Evolutionary conservation across 2,797 vertebrate genomes (phyloP), one percentile per base, ranked within the genome.

Genomic region (Salarias fasciatus): DNA sequence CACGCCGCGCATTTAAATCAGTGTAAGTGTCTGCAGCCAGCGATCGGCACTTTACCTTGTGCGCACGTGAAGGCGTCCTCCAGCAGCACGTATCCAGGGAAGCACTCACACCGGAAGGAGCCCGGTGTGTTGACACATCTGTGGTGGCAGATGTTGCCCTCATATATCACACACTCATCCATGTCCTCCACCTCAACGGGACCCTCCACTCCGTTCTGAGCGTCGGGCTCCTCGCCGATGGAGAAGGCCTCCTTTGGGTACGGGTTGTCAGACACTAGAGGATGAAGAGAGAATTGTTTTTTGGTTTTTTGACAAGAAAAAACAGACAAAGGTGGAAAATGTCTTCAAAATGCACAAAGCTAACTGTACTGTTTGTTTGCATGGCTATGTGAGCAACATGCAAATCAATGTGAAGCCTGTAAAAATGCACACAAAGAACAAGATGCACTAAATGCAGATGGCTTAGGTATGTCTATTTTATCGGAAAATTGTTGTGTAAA

Each of bases 51-150:
- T 30, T 66, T 84, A 98, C 96, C 95, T 92, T 80, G 90, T 3
- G 65, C 80, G 48, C 96, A 98, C 69, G 87, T 91, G 66, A 69
- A 84, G 4, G 88, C 91, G 4, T 97, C 94, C 0, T 87, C 90
- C 63, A 95, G 95, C 75, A 98, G 82, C 7, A 63, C 77, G 69
- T 94, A 96, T 46, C 95, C 94, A 0, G 93, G 94, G 72, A 92
- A 92, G 60, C 96, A 97, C 0, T 93, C 92, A 3, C 95, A 97
- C 57, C 77, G 91, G 80, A 91, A 97, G 38, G 96, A 96, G 56
- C 94, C 95, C 8, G 87, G 91, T 0, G 94, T 96, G 87, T 98
- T 97, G 87, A 97, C 74, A 56, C 92, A 92, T 63, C 44, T 77
- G 58, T 93, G 92, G 37, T 90, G 72, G 76, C 96, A 97, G 79